Evolutionary conservation across 2,888 invertebrate species (phyloP).

Genomic region (Troglohyphantes excavatus): DNA sequence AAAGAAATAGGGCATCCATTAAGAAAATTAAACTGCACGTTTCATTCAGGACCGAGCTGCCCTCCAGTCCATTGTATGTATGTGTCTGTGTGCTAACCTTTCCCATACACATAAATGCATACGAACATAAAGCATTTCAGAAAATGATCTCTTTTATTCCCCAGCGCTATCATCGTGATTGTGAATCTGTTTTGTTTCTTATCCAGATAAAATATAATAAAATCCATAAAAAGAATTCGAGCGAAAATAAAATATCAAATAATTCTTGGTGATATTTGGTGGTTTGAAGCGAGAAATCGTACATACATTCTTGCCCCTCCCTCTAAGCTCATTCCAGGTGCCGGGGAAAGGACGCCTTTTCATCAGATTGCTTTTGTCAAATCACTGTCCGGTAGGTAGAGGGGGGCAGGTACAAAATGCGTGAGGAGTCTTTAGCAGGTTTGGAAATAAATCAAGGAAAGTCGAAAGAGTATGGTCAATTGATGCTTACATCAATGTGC

Average conservation of each 20-base stretch:
- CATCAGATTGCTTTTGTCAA: constrained; percentile 70
- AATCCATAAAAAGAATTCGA: constrained; percentile 41
- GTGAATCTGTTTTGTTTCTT: constrained; percentile 72
- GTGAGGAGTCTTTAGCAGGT: no score
- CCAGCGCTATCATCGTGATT: constrained; percentile 63
- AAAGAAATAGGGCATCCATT: constrained; percentile 47
- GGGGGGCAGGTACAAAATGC: constrained; percentile 43
- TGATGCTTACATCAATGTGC: no score
- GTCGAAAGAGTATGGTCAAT: no score
- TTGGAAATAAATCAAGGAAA: no score
- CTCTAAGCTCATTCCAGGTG: constrained; percentile 44
- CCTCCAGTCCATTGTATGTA: background rate
- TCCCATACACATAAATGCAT: constrained; percentile 39
- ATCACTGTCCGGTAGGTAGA: constrained; percentile 27
- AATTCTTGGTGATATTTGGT: constrained; percentile 57
- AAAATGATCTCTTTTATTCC: constrained; percentile 68
- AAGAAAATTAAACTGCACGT: constrained; percentile 62
- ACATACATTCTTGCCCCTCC: constrained; percentile 64
- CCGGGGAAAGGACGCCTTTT: constrained; percentile 51
- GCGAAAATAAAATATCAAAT: constrained; percentile 59
- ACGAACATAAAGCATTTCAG: constrained; percentile 53
- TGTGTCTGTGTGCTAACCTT: background rate
- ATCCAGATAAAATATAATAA: constrained; percentile 46
- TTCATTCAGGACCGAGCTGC: background rate
- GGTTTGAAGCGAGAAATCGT: constrained; percentile 53